phyloP scores from a whole-genome alignment of 2,797 vertebrate species.

The Danio albolineatus region DNA sequence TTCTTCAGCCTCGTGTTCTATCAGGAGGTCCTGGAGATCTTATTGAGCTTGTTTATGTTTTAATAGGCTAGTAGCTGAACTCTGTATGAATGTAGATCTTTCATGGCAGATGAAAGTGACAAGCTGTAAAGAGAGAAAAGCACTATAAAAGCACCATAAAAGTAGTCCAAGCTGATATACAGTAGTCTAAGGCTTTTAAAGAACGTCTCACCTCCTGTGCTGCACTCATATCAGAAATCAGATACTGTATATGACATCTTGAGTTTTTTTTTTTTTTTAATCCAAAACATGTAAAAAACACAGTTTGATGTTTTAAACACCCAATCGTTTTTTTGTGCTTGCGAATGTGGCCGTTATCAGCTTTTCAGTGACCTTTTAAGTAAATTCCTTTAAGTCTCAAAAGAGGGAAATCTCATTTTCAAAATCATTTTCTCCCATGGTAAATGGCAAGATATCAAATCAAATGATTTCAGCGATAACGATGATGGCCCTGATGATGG shows the following conservation, averaged over 20 bases:
- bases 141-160: background rate
- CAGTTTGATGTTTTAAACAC: background rate
- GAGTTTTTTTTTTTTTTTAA: background rate
- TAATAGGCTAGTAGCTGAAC: background rate
- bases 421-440: conserved; percentile 13
- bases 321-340: background rate
- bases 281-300: background rate
- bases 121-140: background rate
- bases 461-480: conserved; percentile 27
- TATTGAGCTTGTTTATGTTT: background rate
- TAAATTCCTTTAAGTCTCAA: background rate
- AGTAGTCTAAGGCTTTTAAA: background rate
- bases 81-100: background rate
- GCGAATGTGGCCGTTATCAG: background rate
- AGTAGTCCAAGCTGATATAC: background rate
- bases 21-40: background rate
- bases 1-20: background rate
- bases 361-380: background rate
- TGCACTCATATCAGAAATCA: background rate
- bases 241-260: background rate
- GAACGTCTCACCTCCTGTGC: background rate
- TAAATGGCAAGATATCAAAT: conserved; percentile 18
- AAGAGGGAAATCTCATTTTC: background rate
- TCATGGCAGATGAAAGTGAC: background rate
- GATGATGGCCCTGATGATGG: conserved; percentile 11